A percentile compares a stretch with the other conserved stretches of the same genome.
Conservation (phyloP, 1,140 invertebrate genomes). For the Bactericera cockerelli region DNA sequence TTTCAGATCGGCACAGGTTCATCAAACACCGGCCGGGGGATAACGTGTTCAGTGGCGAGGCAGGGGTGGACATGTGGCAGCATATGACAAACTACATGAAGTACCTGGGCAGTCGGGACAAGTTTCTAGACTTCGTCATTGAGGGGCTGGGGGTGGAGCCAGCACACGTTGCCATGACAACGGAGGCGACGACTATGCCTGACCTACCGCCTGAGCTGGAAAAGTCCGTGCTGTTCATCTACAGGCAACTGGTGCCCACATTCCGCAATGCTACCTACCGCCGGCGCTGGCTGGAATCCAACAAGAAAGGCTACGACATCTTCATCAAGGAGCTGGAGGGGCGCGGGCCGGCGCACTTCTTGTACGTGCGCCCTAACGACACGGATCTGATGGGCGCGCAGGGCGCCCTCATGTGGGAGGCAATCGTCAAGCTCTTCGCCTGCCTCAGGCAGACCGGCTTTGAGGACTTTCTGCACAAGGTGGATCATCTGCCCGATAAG, state of each 20-base stretch:
- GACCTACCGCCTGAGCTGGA: not conserved
- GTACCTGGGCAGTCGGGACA: not conserved
- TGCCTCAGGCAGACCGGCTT: not conserved
- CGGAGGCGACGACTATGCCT: not conserved
- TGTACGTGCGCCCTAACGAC: not conserved
- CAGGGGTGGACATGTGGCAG: not conserved
- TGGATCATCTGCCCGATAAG: not conserved
- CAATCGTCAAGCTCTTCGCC: not conserved
- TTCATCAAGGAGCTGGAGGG: not conserved
- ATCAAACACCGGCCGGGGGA: not conserved
- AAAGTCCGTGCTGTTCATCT: not conserved
- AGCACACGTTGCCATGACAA: not conserved
- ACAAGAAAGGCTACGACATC: not conserved
- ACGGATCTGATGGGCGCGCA: not conserved
- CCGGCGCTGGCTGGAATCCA: not conserved
- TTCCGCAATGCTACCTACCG: not conserved
- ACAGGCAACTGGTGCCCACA: not conserved
- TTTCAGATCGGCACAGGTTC: constrained; percentile 1
- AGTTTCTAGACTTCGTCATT: not conserved
- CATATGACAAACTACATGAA: not conserved
- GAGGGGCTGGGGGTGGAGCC: not conserved
- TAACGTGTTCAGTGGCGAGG: not conserved
- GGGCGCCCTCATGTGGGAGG: not conserved
- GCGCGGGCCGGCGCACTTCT: not conserved
- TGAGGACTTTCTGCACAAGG: not conserved